These are phyloP conservation scores for Eurois occulta DNA, from an alignment of 2,888 invertebrate species.

Conservation along the genomic window DNA sequence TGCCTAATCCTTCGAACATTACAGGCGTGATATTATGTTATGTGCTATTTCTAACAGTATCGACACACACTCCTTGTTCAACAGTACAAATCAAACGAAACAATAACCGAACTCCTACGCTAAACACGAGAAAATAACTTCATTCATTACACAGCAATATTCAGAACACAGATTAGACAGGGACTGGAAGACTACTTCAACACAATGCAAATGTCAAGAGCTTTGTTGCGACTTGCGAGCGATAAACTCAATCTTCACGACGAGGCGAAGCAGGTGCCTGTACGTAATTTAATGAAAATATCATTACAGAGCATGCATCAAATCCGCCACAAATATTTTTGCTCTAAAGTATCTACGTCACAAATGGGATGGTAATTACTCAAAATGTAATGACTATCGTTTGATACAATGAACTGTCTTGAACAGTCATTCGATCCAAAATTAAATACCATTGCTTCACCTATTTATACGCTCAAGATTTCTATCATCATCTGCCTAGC, in stretches of 20 bases:
- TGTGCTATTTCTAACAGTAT: constrained; percentile 26
- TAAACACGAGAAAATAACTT: constrained; percentile 58
- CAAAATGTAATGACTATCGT: too few relatives aligned
- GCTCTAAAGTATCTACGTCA: not conserved
- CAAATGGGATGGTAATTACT: not conserved
- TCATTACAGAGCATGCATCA: not conserved
- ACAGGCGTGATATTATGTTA: too few relatives aligned
- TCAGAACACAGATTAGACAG: constrained; percentile 11
- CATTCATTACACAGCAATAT: constrained; percentile 53
- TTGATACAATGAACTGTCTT: not conserved
- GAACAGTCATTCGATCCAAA: not conserved
- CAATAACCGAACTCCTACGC: constrained; percentile 51
- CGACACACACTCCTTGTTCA: constrained; percentile 18
- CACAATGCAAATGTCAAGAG: not conserved
- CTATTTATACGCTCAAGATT: too few relatives aligned
- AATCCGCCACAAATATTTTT: not conserved
- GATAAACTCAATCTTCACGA: not conserved
- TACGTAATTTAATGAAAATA: constrained; percentile 26
- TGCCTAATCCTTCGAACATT: too few relatives aligned
- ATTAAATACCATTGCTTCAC: not conserved
- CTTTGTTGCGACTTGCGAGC: not conserved
- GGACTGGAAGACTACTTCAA: constrained; percentile 14
- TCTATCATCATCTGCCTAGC: too few relatives aligned
- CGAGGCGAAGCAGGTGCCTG: not conserved
- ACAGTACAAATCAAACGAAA: constrained; percentile 40